A percentile compares a stretch with the other conserved stretches of the same genome.
Evolutionary conservation across 2,888 invertebrate species (phyloP).

Genomic region (Drosophila recens): DNA sequence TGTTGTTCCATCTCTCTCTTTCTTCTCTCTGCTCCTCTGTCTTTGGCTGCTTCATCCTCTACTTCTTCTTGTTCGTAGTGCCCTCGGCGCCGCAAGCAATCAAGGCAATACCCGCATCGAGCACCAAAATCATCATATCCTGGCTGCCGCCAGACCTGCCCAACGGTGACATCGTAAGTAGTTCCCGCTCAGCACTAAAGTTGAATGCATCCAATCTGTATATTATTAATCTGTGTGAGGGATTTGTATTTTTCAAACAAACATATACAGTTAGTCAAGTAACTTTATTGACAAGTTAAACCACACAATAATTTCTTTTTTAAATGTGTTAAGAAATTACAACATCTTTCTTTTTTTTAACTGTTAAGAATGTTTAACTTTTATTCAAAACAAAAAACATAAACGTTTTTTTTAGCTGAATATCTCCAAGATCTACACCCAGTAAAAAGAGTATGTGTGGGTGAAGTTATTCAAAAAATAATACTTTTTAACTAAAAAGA

Average conservation of each 20-base stretch:
- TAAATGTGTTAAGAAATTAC: no score
- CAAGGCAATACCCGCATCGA: conserved; percentile 94
- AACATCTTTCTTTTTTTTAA: no score
- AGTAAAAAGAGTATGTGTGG: no score
- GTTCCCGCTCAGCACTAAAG: background rate
- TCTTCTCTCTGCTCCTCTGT: conserved; percentile 11
- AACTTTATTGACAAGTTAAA: background rate
- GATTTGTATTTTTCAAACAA: no score
- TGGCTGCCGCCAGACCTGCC: conserved; percentile 95
- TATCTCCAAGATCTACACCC: no score
- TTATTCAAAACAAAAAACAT: no score
- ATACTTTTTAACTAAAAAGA: no score
- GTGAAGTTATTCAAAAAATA: no score
- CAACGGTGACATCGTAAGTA: conserved; percentile 91
- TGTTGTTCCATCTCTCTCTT: conserved; percentile 10
- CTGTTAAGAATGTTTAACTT: no score
- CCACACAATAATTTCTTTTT: no score
- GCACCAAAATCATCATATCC: conserved; percentile 93
- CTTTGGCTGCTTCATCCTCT: conserved; percentile 9
- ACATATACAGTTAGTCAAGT: background rate
- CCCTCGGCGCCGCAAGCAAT: conserved; percentile 96
- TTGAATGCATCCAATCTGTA: conserved; percentile 11
- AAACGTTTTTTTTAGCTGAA: no score
- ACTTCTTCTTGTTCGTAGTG: conserved; percentile 86
- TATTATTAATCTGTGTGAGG: no score